Percentiles rank a stretch among this genome's conserved stretches.
Conservation (phyloP, 2,888 invertebrate species). For the Dilophus febrilis region DNA sequence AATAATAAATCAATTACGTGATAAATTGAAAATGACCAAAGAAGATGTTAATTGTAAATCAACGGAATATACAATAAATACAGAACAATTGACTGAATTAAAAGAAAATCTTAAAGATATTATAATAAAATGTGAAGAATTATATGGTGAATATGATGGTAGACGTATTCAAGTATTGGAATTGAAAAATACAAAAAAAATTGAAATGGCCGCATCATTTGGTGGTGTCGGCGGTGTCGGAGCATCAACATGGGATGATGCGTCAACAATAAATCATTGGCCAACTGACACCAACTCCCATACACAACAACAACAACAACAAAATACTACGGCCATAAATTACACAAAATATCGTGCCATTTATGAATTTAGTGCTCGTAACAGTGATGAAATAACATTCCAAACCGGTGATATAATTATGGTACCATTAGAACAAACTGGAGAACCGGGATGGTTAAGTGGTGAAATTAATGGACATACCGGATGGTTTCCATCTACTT, state of each 20-base stretch:
- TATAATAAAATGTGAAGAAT: conserved; percentile 47
- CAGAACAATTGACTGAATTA: conserved; percentile 55
- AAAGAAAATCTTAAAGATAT: conserved; percentile 48
- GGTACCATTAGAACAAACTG: conserved; percentile 62
- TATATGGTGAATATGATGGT: conserved; percentile 51
- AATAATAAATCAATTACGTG: conserved; percentile 47
- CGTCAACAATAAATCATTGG: no score
- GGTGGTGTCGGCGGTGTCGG: no score
- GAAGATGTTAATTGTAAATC: conserved; percentile 64
- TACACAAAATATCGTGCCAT: conserved; percentile 68
- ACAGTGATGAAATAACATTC: conserved; percentile 81
- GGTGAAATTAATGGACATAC: conserved; percentile 79
- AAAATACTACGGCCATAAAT: conserved; percentile 22
- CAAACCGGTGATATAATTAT: conserved; percentile 85
- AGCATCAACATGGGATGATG: conserved; percentile 38
- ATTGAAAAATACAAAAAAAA: conserved; percentile 35
- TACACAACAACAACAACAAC: conserved; percentile 6
- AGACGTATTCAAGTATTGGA: conserved; percentile 40
- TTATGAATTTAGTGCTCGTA: conserved; percentile 85
- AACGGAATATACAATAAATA: conserved; percentile 65
- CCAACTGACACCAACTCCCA: conserved; percentile 10
- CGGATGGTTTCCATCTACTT: conserved; percentile 95
- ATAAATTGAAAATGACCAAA: conserved; percentile 57
- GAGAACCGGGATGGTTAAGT: conserved; percentile 95
- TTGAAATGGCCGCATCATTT: conserved; percentile 18